A percentile compares a stretch with the other conserved stretches of the same genome.
These are phyloP conservation scores for Pyrgus malvae DNA, from an alignment of 2,888 invertebrate genomes.

Conservation along the genomic window DNA sequence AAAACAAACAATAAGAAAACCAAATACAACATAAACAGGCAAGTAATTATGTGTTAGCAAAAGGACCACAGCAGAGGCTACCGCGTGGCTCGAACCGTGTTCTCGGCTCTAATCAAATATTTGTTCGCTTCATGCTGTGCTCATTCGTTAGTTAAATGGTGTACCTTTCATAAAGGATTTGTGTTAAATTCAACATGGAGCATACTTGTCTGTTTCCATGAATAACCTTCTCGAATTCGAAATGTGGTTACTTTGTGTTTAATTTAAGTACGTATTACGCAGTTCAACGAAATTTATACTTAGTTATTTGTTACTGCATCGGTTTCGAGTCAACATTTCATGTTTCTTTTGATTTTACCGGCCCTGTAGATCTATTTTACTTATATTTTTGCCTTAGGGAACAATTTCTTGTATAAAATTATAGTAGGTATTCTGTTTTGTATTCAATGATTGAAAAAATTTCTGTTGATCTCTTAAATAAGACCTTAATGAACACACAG, in stretches of 20 bases:
- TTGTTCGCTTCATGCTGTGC: slow-evolving; percentile 24
- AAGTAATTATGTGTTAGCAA: slow-evolving; percentile 12
- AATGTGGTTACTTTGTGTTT: slow-evolving; percentile 5
- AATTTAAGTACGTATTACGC: not conserved
- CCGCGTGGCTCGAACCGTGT: slow-evolving; percentile 6
- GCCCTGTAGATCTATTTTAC: too few relatives aligned
- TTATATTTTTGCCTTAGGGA: too few relatives aligned
- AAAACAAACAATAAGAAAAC: not conserved
- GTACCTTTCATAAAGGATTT: slow-evolving; percentile 30
- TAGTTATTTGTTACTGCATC: too few relatives aligned
- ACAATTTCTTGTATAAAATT: too few relatives aligned
- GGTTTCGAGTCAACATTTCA: too few relatives aligned
- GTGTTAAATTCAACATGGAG: slow-evolving; percentile 37
- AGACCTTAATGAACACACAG: too few relatives aligned
- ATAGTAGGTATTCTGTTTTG: too few relatives aligned
- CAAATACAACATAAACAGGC: slow-evolving; percentile 2
- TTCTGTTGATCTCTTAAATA: too few relatives aligned
- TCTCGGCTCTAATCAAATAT: slow-evolving; percentile 25
- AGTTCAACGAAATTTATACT: too few relatives aligned
- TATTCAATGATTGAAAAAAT: too few relatives aligned
- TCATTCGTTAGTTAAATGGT: slow-evolving; percentile 28
- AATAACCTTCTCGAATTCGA: slow-evolving; percentile 25
- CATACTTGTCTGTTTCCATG: slow-evolving; percentile 23
- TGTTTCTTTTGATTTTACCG: too few relatives aligned
- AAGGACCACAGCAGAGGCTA: slow-evolving; percentile 4